phyloP scores from a whole-genome alignment of 1,140 invertebrate species.

The Hirudo medicinalis region DNA sequence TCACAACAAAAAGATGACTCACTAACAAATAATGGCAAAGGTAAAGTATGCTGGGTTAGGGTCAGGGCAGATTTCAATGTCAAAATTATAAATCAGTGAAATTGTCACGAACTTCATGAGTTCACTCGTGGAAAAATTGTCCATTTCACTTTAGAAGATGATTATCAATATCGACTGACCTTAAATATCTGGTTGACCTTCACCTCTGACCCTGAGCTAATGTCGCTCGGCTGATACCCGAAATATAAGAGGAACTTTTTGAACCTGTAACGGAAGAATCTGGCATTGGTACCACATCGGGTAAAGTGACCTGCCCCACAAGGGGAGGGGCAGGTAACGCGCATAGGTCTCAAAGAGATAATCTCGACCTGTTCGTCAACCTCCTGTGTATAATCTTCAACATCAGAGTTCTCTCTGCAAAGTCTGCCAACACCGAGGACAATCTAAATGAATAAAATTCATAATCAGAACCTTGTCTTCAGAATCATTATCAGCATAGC shows the following conservation, averaged over 20 bases:
- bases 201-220: constrained; percentile 53
- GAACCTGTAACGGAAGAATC: constrained; percentile 52
- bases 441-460: constrained; percentile 46
- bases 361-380: constrained; percentile 63
- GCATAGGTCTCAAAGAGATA: no score
- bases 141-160: no score
- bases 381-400: constrained; percentile 75
- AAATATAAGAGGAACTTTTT: constrained; percentile 85
- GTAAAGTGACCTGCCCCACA: no score
- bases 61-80: no score
- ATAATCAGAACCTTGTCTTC: no score
- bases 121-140: no score
- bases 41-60: no score
- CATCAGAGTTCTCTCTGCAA: constrained; percentile 89
- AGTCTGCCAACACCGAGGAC: constrained; percentile 86
- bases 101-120: no score
- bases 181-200: constrained; percentile 84
- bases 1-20: no score
- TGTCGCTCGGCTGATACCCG: constrained; percentile 66
- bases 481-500: constrained; percentile 36
- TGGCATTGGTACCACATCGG: background rate
- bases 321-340: background rate
- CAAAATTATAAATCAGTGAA: no score
- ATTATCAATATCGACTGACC: constrained; percentile 37
- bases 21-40: no score